Conservation (phyloP, 1,140 invertebrate genomes). For the Bursaphelenchus mucronatus region DNA sequence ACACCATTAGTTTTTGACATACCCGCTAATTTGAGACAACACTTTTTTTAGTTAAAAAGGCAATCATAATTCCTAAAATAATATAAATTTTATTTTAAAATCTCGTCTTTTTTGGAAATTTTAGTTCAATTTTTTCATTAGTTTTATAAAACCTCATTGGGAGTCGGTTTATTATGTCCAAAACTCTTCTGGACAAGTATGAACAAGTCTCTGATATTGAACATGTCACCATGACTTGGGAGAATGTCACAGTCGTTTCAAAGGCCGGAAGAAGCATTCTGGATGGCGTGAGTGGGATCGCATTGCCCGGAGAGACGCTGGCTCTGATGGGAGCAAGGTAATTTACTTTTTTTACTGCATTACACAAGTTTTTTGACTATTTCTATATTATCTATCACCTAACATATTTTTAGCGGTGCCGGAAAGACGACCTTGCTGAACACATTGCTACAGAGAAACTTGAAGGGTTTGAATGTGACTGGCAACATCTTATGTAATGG, state of each 20-base stretch:
- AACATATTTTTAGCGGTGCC: conserved; percentile 35
- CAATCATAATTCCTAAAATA: too few species aligned
- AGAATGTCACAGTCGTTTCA: not conserved
- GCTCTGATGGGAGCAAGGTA: conserved; percentile 61
- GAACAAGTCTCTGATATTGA: too few species aligned
- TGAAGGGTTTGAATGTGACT: conserved; percentile 45
- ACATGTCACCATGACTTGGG: conserved; percentile 9
- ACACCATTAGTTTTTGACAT: too few species aligned
- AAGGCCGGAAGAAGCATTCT: conserved; percentile 13
- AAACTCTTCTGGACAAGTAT: too few species aligned
- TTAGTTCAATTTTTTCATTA: too few species aligned
- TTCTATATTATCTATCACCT: not conserved
- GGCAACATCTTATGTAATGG: conserved; percentile 34
- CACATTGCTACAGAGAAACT: conserved; percentile 44
- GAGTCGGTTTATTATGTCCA: too few species aligned
- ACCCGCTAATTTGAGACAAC: too few species aligned
- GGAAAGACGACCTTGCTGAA: conserved; percentile 57
- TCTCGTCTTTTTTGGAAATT: too few species aligned
- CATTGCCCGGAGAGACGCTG: conserved; percentile 60
- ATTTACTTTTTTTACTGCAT: not conserved
- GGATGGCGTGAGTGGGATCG: conserved; percentile 25
- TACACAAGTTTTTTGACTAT: not conserved
- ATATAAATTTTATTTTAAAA: too few species aligned
- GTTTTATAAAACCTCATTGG: too few species aligned
- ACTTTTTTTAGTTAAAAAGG: too few species aligned